A percentile compares a stretch with the other conserved stretches of the same genome.
phyloP scores from a whole-genome alignment of 2,888 invertebrate species.

The Synergus itoensis region DNA sequence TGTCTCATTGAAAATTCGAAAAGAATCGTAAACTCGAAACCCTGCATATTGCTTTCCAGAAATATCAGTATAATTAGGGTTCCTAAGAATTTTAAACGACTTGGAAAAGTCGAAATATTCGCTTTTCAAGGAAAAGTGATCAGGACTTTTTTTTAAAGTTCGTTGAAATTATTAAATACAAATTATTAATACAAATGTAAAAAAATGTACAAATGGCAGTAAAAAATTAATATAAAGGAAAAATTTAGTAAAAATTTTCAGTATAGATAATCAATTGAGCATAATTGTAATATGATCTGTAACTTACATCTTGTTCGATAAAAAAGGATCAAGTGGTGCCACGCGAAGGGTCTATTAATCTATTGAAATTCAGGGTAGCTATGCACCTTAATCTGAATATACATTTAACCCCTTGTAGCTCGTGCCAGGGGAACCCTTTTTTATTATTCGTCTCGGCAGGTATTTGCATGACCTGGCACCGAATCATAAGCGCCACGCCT shows the following conservation, averaged over 20 bases:
- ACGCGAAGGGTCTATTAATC: constrained; percentile 56
- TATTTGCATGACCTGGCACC: constrained; percentile 68
- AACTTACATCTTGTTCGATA: constrained; percentile 49
- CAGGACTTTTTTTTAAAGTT: neutral
- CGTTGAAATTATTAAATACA: too few relatives aligned
- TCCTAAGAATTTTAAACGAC: neutral
- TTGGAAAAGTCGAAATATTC: neutral
- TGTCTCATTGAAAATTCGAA: constrained; percentile 4
- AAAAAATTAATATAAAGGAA: neutral
- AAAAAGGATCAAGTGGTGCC: constrained; percentile 60
- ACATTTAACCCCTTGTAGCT: constrained; percentile 67
- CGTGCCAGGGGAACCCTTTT: constrained; percentile 62
- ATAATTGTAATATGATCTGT: constrained; percentile 11
- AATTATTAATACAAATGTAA: too few relatives aligned
- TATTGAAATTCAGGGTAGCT: constrained; percentile 57
- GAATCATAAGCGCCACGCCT: constrained; percentile 64
- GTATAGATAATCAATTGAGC: neutral
- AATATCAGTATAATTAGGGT: constrained; percentile 23
- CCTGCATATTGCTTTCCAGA: neutral
- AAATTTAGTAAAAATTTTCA: too few relatives aligned
- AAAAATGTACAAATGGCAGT: neutral
- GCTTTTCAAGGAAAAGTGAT: neutral
- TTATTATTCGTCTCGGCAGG: constrained; percentile 67
- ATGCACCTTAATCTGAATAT: constrained; percentile 74
- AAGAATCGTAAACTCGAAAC: constrained; percentile 9